Evolutionary conservation across 2,797 vertebrate species (phyloP).

Genomic region (Lacerta bilineata): DNA sequence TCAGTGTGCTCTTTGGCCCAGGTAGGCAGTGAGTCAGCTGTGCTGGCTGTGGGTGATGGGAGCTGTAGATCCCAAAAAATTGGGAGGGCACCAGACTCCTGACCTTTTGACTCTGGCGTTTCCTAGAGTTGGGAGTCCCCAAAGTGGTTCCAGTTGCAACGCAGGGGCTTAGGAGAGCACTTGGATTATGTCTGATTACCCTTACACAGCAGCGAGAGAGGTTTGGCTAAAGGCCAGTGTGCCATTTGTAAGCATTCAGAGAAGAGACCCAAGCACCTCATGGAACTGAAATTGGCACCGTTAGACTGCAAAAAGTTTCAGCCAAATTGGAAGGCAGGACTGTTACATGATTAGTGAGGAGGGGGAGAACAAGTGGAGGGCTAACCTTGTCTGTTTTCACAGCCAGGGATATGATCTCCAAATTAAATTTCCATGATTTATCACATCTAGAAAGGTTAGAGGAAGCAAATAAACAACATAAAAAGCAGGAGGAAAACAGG

Average conservation of each 20-base stretch:
- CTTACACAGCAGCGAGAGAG: constrained; percentile 34
- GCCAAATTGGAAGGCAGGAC: constrained; percentile 66
- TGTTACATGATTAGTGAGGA: constrained; percentile 61
- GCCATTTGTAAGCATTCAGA: constrained; percentile 55
- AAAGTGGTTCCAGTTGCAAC: not conserved
- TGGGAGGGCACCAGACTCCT: not conserved
- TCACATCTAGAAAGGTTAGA: constrained; percentile 46
- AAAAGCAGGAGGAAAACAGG: constrained; percentile 9
- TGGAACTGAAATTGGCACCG: constrained; percentile 47
- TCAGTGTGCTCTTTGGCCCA: not conserved
- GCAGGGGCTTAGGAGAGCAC: not conserved
- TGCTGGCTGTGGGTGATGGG: too few species aligned
- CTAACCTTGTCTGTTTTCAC: constrained; percentile 61
- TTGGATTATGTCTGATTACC: constrained; percentile 34
- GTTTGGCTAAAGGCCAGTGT: constrained; percentile 38
- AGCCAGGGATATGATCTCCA: constrained; percentile 65
- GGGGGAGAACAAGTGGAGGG: constrained; percentile 22
- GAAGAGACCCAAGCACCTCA: constrained; percentile 25
- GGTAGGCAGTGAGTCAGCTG: too few species aligned
- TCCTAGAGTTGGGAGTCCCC: not conserved
- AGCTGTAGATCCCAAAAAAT: too few species aligned
- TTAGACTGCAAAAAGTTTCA: constrained; percentile 29
- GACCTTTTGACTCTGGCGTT: not conserved
- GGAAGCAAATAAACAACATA: constrained; percentile 43
- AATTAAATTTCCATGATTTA: constrained; percentile 76